phyloP scores from a whole-genome alignment of 2,888 invertebrate genomes.

The Athetis lepigone region DNA sequence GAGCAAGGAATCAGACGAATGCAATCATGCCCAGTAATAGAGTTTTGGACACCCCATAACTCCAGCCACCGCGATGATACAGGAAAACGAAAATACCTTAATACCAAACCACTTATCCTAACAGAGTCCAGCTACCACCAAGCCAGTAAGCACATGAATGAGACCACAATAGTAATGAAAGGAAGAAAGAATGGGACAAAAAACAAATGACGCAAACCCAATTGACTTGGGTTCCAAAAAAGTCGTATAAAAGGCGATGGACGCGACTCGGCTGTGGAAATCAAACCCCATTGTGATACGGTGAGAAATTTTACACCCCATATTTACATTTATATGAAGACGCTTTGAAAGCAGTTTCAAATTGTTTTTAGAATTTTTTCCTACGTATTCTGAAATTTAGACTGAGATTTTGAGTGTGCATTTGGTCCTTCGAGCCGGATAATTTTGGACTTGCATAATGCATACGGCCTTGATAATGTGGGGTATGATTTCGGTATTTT shows the following conservation, averaged over 20 bases:
- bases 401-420: conserved; percentile 7
- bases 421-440: not conserved
- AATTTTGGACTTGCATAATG: not conserved
- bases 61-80: conserved; percentile 11
- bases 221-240: conserved; percentile 65
- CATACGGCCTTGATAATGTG: too few species aligned
- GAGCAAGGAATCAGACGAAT: conserved; percentile 18
- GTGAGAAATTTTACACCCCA: conserved; percentile 74
- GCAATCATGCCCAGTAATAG: conserved; percentile 17
- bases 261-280: conserved; percentile 66
- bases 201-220: conserved; percentile 61
- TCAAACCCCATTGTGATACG: conserved; percentile 79
- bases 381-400: conserved; percentile 23
- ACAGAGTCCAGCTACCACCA: conserved; percentile 46
- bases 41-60: conserved; percentile 23
- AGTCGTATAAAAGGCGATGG: conserved; percentile 63
- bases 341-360: conserved; percentile 62
- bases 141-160: conserved; percentile 34
- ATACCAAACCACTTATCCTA: conserved; percentile 56
- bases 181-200: conserved; percentile 51
- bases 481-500: too few species aligned
- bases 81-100: conserved; percentile 41
- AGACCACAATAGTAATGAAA: conserved; percentile 20
- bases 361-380: conserved; percentile 61
- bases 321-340: conserved; percentile 85